phyloP scores from a whole-genome alignment of 2,113 vertebrate species.

The Arenaria interpres region DNA sequence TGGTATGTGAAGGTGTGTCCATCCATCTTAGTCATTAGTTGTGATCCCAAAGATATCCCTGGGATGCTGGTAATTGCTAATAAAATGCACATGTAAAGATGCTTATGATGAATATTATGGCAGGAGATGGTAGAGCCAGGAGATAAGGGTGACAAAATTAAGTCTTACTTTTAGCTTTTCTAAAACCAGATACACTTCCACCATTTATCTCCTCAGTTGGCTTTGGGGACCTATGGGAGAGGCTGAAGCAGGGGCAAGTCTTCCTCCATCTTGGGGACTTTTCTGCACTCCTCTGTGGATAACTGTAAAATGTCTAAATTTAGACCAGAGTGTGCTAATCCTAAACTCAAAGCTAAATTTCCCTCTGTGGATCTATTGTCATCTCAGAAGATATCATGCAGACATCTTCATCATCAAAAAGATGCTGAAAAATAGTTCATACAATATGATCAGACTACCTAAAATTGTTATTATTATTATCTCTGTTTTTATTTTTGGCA shows the following conservation, averaged over 20 bases:
- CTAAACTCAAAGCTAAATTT: not conserved
- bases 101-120: not conserved
- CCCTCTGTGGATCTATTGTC: not conserved
- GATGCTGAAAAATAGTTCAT: not conserved
- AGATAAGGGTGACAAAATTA: not conserved
- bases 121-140: not conserved
- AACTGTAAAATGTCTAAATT: not conserved
- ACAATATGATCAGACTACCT: not conserved
- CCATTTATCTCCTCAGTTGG: not conserved
- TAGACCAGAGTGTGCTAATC: not conserved
- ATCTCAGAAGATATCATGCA: not conserved
- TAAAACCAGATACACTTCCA: not conserved
- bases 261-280: not conserved
- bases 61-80: not conserved
- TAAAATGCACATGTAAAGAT: not conserved
- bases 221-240: not conserved
- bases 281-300: not conserved
- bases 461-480: not conserved
- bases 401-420: not conserved
- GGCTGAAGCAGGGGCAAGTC: accelerated
- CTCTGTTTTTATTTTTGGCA: not conserved
- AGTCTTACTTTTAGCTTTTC: not conserved
- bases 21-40: not conserved
- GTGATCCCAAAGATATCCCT: not conserved
- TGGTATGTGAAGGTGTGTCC: not conserved